Conservation (phyloP, 2,888 invertebrate genomes). For the Halictus ligatus region DNA sequence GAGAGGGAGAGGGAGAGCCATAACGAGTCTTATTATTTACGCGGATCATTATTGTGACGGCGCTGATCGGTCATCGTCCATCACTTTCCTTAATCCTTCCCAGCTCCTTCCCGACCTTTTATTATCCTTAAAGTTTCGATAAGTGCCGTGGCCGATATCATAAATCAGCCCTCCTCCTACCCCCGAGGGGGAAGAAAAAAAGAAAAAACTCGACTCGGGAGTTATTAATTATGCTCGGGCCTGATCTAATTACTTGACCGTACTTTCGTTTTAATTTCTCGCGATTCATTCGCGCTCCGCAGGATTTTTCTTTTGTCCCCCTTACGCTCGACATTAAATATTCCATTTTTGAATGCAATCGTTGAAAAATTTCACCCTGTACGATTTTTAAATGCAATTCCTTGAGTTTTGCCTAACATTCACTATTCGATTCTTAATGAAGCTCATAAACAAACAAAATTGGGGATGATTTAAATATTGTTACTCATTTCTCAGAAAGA, state of each 20-base stretch:
- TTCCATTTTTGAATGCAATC: neutral
- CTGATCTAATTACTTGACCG: constrained; percentile 56
- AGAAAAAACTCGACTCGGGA: constrained; percentile 54
- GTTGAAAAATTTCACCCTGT: neutral
- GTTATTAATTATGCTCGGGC: constrained; percentile 57
- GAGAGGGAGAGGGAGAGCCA: constrained; percentile 1
- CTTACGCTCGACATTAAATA: neutral
- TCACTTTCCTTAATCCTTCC: constrained; percentile 76
- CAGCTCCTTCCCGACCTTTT: constrained; percentile 73
- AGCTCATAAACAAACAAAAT: too few species aligned
- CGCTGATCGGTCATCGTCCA: constrained; percentile 82
- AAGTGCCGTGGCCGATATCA: constrained; percentile 80
- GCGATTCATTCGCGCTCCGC: neutral
- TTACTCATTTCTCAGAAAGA: too few species aligned
- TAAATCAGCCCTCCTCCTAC: constrained; percentile 74
- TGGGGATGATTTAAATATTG: too few species aligned
- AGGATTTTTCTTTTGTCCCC: neutral
- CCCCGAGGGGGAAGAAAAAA: constrained; percentile 46
- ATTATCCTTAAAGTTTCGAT: constrained; percentile 79
- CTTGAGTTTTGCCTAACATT: too few species aligned
- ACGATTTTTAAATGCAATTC: too few species aligned
- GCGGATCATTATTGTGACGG: constrained; percentile 83
- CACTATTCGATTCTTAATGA: too few species aligned
- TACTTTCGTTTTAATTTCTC: constrained; percentile 17
- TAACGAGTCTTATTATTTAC: constrained; percentile 76